phyloP scores from a whole-genome alignment of 2,888 invertebrate genomes.

The Parnassius apollo region DNA sequence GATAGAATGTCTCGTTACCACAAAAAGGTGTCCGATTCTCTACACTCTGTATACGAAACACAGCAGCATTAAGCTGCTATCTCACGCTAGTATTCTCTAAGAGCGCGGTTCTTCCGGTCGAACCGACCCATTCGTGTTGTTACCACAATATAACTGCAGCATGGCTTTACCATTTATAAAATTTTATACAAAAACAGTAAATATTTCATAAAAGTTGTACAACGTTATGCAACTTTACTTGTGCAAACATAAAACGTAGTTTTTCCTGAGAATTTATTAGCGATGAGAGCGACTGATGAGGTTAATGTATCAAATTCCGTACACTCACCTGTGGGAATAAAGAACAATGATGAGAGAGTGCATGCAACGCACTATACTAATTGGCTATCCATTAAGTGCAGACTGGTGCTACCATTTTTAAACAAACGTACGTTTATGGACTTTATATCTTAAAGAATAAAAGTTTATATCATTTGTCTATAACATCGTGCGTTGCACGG shows the following conservation, averaged over 20 bases:
- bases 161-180: not conserved
- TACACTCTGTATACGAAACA: too few relatives aligned
- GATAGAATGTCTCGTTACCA: too few relatives aligned
- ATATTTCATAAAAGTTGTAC: not conserved
- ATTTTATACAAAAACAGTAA: not conserved
- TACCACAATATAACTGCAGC: too few relatives aligned
- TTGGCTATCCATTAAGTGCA: conserved; percentile 9
- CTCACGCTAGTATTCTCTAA: too few relatives aligned
- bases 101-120: too few relatives aligned
- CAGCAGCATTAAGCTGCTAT: too few relatives aligned
- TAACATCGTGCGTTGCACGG: not conserved
- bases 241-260: conserved; percentile 8
- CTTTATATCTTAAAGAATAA: not conserved
- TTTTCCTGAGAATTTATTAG: conserved; percentile 24
- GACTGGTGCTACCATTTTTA: conserved; percentile 6
- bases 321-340: conserved; percentile 20
- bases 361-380: conserved; percentile 21
- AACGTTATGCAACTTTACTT: too few relatives aligned
- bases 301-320: conserved; percentile 24
- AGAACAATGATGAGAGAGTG: conserved; percentile 25
- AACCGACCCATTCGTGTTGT: too few relatives aligned
- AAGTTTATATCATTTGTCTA: not conserved
- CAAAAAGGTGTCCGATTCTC: too few relatives aligned
- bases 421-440: not conserved
- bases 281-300: conserved; percentile 8